Evolutionary conservation across 2,113 vertebrate genomes (phyloP).

Genomic region (Pseudorhombus dupliciocellatus): DNA sequence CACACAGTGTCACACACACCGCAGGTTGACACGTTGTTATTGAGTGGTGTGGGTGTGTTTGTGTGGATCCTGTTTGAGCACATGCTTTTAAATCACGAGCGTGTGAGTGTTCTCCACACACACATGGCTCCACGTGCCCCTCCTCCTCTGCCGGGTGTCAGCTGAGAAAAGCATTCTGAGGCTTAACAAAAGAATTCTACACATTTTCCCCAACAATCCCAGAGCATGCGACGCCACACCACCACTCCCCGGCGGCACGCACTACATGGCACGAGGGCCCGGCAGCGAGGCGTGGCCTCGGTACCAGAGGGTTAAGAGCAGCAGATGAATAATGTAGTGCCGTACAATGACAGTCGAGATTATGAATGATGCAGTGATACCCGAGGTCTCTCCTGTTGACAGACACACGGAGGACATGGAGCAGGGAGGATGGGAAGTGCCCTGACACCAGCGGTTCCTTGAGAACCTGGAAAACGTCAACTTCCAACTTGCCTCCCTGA

Average conservation of each 20-base stretch:
- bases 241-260: not conserved
- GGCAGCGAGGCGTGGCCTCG: slow-evolving; percentile 17
- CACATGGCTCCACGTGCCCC: slow-evolving; percentile 1
- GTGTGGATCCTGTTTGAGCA: slow-evolving; percentile 18
- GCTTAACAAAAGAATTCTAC: slow-evolving; percentile 59
- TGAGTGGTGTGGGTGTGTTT: slow-evolving; percentile 2
- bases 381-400: slow-evolving; percentile 26
- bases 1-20: not conserved
- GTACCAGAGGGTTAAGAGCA: slow-evolving; percentile 48
- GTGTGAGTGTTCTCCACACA: slow-evolving; percentile 50
- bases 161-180: slow-evolving; percentile 56
- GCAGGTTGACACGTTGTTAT: slow-evolving; percentile 17
- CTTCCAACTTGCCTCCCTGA: slow-evolving; percentile 17
- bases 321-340: slow-evolving; percentile 64
- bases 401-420: slow-evolving; percentile 35
- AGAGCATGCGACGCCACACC: slow-evolving; percentile 24
- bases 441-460: slow-evolving; percentile 19
- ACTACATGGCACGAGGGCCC: not conserved
- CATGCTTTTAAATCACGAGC: slow-evolving; percentile 32
- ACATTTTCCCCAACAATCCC: slow-evolving; percentile 23
- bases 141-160: slow-evolving; percentile 37
- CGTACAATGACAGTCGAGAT: slow-evolving; percentile 61
- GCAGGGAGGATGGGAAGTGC: not conserved
- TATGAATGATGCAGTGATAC: slow-evolving; percentile 65
- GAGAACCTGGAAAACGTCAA: slow-evolving; percentile 38